Evolutionary conservation across 2,797 vertebrate genomes (phyloP), one percentile per base, ranked within the genome.

Genomic region (Pantherophis alleghaniensis): DNA sequence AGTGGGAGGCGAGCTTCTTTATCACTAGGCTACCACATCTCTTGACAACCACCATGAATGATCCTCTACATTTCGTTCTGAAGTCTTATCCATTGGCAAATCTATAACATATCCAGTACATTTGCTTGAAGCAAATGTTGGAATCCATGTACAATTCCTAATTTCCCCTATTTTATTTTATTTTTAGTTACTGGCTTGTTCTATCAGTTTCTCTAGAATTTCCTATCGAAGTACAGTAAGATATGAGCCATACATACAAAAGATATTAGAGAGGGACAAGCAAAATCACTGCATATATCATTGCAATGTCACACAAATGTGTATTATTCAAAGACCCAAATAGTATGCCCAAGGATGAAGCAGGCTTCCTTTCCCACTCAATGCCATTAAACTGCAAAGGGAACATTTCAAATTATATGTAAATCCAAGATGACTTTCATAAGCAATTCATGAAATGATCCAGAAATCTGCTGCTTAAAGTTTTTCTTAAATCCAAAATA

Each of bases 121-220:
- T 95, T 93, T 55, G 60, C 79, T 94, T 93, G 89, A 95, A 96
- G 90, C 93, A 96, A 94, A 96, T 96, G 94, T 96, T 95, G 96
- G 96, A 96, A 96, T 32, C 32, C 32, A 32, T 32, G 32, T 32
- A 32, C 32, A 32, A 32, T 0, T 5, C 53, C 93, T 96, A 92
- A 94, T 96, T 95, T 96, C 93, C 95, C 90, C 92, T 91, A 90
- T 89, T 74, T 4, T 1, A 55, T 87, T 94, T 94, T 14, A 14
- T 63, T 87, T 94, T 94, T 14, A 14, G 95, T 95, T 91, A 61
- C 1, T 93, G 89, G 94, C 88, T 96, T n/a, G 4, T 55, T 26
- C 53, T 18, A 1, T 92, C 55, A 60, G 12, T 59, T 95, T 94
- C 90, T 93, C 89, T 56, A 89, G 16, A 60, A 11, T 0, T 6